phyloP scores from a whole-genome alignment of 1,140 invertebrate genomes.

The Lepeophtheirus salmonis region DNA sequence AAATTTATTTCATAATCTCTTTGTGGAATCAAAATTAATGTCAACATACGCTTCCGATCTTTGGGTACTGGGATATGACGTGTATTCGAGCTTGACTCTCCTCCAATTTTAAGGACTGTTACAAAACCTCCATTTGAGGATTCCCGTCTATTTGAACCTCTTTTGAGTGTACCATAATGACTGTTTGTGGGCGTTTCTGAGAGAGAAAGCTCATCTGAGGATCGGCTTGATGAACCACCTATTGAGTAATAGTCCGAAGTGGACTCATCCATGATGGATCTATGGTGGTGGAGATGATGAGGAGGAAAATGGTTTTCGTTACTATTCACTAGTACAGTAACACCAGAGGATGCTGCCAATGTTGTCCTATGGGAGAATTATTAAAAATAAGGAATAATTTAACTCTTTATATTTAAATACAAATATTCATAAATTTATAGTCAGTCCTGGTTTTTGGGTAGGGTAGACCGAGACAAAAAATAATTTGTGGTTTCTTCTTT shows the following conservation, averaged over 20 bases:
- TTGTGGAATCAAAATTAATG: neutral
- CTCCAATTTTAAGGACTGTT: neutral
- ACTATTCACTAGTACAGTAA: neutral
- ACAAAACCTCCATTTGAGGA: neutral
- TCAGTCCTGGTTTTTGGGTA: too few relatives aligned
- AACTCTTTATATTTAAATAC: too few relatives aligned
- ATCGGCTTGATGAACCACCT: neutral
- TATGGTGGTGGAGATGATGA: neutral
- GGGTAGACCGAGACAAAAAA: too few relatives aligned
- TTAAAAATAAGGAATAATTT: too few relatives aligned
- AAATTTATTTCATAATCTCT: too few relatives aligned
- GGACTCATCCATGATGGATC: neutral
- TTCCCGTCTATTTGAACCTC: neutral
- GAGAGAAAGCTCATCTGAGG: neutral
- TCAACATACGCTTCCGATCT: neutral
- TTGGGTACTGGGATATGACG: too few relatives aligned
- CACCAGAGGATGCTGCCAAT: neutral
- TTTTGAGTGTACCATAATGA: neutral
- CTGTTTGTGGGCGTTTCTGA: neutral
- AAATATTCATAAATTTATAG: too few relatives aligned
- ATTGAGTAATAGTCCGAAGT: neutral
- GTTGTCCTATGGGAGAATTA: neutral
- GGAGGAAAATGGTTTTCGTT: neutral
- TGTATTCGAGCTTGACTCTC: neutral
- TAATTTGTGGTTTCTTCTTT: too few relatives aligned